Evolutionary conservation across 2,113 vertebrate species (phyloP).

Genomic region (Canis aureus): DNA sequence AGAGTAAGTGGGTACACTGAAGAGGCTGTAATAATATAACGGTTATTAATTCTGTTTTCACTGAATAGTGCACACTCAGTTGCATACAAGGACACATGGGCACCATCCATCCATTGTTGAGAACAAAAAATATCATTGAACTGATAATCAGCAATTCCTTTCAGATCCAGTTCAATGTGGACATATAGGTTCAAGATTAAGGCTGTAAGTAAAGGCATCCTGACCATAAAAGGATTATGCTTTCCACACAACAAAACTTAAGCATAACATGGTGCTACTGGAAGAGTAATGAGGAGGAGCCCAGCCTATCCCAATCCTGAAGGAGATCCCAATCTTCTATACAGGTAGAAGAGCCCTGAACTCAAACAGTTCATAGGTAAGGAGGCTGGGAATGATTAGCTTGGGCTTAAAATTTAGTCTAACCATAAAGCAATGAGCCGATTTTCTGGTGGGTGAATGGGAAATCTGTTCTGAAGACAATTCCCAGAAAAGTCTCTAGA

Average conservation of each 20-base stretch:
- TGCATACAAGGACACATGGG: background rate
- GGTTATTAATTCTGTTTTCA: background rate
- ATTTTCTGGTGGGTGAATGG: background rate
- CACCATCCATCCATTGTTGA: background rate
- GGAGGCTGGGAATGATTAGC: background rate
- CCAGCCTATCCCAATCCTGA: background rate
- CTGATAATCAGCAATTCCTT: background rate
- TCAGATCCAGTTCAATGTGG: background rate
- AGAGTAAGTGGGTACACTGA: background rate
- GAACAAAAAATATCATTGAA: background rate
- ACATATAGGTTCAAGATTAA: background rate
- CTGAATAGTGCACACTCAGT: background rate
- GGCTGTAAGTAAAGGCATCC: background rate
- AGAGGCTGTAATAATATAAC: background rate
- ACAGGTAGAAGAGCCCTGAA: fast-evolving
- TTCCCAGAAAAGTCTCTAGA: background rate
- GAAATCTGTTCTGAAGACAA: background rate
- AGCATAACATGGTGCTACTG: fast-evolving
- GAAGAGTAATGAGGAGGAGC: background rate
- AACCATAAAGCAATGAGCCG: background rate
- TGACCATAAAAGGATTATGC: background rate
- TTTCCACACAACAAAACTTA: background rate
- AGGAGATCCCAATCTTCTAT: background rate
- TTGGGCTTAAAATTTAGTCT: background rate
- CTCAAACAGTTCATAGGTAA: fast-evolving